Percentiles rank a stretch among this genome's conserved stretches.
Conservation (phyloP, 2,113 vertebrate species). For the Nerophis ophidion region DNA sequence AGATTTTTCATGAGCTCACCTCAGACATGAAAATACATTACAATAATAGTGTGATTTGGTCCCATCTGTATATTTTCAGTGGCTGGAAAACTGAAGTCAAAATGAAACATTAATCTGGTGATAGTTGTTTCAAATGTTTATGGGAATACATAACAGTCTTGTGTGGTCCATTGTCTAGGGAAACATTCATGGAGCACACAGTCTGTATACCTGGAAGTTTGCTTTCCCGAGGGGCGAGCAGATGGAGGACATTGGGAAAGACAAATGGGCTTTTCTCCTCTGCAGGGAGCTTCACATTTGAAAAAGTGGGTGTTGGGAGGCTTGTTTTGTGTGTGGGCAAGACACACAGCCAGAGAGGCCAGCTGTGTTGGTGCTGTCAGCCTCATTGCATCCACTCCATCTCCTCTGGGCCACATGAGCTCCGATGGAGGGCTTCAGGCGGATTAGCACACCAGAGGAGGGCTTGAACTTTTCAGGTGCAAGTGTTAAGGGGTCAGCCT, state of each 20-base stretch:
- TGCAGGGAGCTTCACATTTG: conserved; percentile 24
- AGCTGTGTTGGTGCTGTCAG: conserved; percentile 73
- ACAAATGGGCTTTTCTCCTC: conserved; percentile 17
- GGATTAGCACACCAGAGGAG: conserved; percentile 55
- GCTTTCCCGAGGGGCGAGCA: conserved; percentile 23
- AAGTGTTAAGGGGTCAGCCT: conserved; percentile 57
- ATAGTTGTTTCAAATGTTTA: conserved; percentile 63
- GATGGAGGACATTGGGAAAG: conserved; percentile 14
- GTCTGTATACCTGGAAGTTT: conserved; percentile 18
- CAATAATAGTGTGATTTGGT: conserved; percentile 17
- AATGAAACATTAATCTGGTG: conserved; percentile 56
- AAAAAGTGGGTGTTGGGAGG: conserved; percentile 13
- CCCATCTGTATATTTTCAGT: conserved; percentile 24
- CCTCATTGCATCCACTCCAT: conserved; percentile 54
- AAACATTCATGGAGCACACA: conserved; percentile 41
- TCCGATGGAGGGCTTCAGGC: conserved; percentile 41
- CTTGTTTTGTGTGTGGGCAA: conserved; percentile 2
- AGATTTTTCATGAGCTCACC: conserved; percentile 28
- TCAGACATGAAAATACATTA: conserved; percentile 20
- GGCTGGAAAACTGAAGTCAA: conserved; percentile 30
- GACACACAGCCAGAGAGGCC: conserved; percentile 20
- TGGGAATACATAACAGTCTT: conserved; percentile 58
- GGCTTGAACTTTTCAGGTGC: conserved; percentile 41
- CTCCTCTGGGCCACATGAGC: conserved; percentile 49
- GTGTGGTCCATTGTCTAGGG: conserved; percentile 68